Evolutionary conservation across 2,113 vertebrate genomes (phyloP).

Genomic region (Silurus glanis): DNA sequence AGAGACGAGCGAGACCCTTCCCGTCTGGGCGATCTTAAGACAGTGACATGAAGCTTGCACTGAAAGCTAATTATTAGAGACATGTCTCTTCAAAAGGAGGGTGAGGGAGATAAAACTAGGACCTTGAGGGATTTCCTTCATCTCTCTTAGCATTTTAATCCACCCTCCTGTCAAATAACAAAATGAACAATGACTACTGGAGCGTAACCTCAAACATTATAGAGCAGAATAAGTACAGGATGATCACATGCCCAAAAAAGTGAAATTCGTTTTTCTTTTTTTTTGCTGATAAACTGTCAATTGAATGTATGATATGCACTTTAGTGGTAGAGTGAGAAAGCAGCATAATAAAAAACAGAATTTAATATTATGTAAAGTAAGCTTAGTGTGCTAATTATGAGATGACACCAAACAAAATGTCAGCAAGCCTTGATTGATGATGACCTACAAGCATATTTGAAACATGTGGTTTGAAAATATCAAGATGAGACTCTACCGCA

Average conservation of each 20-base stretch:
- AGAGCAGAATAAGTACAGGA: constrained; percentile 25
- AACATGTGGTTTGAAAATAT: neutral
- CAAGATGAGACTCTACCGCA: neutral
- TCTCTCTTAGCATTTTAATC: constrained; percentile 13
- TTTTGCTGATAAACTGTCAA: neutral
- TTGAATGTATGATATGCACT: neutral
- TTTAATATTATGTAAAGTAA: neutral
- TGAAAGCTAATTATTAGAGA: constrained; percentile 31
- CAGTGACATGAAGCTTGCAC: constrained; percentile 21
- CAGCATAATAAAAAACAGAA: no score
- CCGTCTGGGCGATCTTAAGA: constrained; percentile 19
- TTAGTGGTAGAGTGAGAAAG: neutral
- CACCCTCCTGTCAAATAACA: constrained; percentile 19
- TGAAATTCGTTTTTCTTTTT: neutral
- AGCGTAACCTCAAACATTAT: constrained; percentile 34
- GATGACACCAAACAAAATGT: neutral
- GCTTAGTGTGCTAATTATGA: neutral
- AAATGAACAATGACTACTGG: constrained; percentile 6
- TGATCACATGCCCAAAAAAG: constrained; percentile 2
- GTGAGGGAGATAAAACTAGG: neutral
- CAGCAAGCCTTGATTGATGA: neutral
- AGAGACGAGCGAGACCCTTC: neutral
- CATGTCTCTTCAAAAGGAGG: constrained; percentile 13
- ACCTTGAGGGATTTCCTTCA: constrained; percentile 18
- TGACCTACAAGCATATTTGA: neutral